Evolutionary conservation across 1,140 invertebrate species (phyloP), one percentile per base, ranked within the genome.

Genomic region (Sarcophaga bullata): DNA sequence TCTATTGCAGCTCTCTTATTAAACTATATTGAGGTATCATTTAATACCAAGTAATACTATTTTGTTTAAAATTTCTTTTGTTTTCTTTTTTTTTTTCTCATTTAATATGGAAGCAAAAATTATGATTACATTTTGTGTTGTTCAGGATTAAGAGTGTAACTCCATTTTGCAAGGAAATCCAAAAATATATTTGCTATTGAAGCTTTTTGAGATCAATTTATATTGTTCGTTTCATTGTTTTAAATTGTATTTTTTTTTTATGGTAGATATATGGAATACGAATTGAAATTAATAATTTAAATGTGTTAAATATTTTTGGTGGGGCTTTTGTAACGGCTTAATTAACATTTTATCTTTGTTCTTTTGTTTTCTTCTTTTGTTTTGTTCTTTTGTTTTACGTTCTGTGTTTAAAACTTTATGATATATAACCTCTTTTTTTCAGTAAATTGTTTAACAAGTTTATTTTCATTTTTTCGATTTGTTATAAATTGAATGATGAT

Each of bases 171-270:
- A 76, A 48, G 37, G 73, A 8, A 52, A 52, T 78, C 75, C 75
- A 78, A 78, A 78, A 78, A 78, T 78, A 78, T 78, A 78, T 78
- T 76, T 76, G 46, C 46, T 17, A 76, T 76, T 52, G 8, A 68
- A 68, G 62, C 75, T 78, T 49, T 78, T 78, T 78, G 75, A 78
- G 75, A 78, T 78, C 75, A 78, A 78, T 76, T 76, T 76, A 15
- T 62, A 25, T 72, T 72, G 19, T 25, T 19, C 10, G 17, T 78
- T 52, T 17, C 62, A 68, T 78, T 78, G n/a, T 72, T 8, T 25
- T 72, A 19, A 25, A 7, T 25, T 72, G n/a, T n/a, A n/a, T n/a
- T 19, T 72, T 19, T 3, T 72, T 72, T 25, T 62, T 62, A 7
- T 62, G 15, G 15, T 62, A 62, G 4, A n/a, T 15, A n/a, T 62